Evolutionary conservation across 2,888 invertebrate species (phyloP), one percentile per base, ranked within the genome.

Genomic region (Adineta ricciae): DNA sequence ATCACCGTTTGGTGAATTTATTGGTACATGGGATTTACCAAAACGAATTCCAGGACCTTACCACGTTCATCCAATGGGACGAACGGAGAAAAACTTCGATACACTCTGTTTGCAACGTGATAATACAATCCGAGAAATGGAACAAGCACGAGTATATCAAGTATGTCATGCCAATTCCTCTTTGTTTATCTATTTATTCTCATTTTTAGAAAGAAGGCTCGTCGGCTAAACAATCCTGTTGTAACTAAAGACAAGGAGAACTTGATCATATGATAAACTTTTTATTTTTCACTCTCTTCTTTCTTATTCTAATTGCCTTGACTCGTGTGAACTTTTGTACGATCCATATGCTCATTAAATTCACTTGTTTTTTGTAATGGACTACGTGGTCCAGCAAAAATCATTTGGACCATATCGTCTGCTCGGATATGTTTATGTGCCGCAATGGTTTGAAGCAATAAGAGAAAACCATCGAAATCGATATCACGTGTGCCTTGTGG

Each of bases 1-100:
- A 49, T 89, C 89, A 56, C 90, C 90, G 84, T 90, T 90, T 89
- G 90, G 90, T n/a, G 88, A 87, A n/a, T 90, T 88, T 88, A 88
- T 90, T 27, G 90, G 90, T 46, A 90, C 90, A 27, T 90, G 89
- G 89, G 90, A 90, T 83, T 87, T 90, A 87, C 90, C 90, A 36
- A 86, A 87, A 73, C 88, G 88, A 86, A 88, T 90, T 85, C 89
- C 90, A 88, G 78, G 78, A 41, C 78, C 78, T 7, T 78, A 14
- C n/a, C 78, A 78, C n/a, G 41, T 78, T 78, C 78, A 78, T 38
- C 41, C 41, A n/a, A 78, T 78, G 78, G 78, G 41, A 78, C 38
- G 78, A n/a, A 78, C 78, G 11, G 78, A 78, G 24, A 78, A 78
- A n/a, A 78, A 41, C n/a, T 78, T 78, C 8, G 41, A 78, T 78